Evolutionary conservation across 2,797 vertebrate genomes (phyloP).

Genomic region (Mormyrops attenuatus): DNA sequence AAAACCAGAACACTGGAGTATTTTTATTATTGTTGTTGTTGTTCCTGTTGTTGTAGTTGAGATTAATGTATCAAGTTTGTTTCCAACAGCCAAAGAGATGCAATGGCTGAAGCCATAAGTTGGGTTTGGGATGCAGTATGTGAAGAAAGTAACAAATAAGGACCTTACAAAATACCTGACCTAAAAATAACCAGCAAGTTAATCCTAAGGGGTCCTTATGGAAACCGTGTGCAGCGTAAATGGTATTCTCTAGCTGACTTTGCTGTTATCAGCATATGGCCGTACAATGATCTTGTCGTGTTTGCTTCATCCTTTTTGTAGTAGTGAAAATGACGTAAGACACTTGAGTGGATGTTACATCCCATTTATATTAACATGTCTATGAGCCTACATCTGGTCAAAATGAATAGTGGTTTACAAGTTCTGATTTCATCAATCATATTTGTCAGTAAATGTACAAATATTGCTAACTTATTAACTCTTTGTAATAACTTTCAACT

Average conservation of each 20-base stretch:
- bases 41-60: conserved; percentile 9
- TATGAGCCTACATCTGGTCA: not conserved
- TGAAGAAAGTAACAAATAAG: conserved; percentile 5
- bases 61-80: conserved; percentile 20
- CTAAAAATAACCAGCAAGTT: conserved; percentile 17
- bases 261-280: conserved; percentile 12
- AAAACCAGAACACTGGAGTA: conserved; percentile 7
- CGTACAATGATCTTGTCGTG: not conserved
- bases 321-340: conserved; percentile 4
- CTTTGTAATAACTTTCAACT: not conserved
- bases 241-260: conserved; percentile 4
- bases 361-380: not conserved
- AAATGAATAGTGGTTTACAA: conserved; percentile 10
- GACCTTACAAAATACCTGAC: not conserved
- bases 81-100: conserved; percentile 49
- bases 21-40: conserved; percentile 2
- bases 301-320: conserved; percentile 11
- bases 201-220: not conserved
- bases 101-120: conserved; percentile 37
- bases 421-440: not conserved
- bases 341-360: not conserved
- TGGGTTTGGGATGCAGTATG: conserved; percentile 31
- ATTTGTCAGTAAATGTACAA: not conserved
- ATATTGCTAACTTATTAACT: not conserved
- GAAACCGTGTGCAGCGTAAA: not conserved